These are phyloP conservation scores for Nesidiocoris tenuis DNA, from an alignment of 2,888 invertebrate genomes.

Conservation along the genomic window DNA sequence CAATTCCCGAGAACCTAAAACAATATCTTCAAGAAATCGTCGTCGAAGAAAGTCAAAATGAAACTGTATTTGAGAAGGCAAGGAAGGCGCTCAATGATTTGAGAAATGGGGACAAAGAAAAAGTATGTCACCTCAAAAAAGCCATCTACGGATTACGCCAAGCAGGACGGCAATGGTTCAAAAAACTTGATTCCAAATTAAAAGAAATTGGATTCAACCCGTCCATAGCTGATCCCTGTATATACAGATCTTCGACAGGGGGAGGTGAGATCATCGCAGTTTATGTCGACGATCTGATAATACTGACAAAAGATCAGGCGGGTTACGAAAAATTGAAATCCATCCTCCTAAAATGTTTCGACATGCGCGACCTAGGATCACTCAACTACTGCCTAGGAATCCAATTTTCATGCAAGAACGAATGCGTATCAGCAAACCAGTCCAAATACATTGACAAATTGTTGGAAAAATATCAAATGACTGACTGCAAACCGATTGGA, in stretches of 20 bases:
- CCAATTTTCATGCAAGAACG: not conserved
- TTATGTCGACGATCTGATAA: not conserved
- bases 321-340: not conserved
- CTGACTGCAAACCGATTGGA: conserved; percentile 15
- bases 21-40: conserved; percentile 28
- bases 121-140: conserved; percentile 46
- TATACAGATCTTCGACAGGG: not conserved
- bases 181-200: not conserved
- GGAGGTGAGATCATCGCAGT: not conserved
- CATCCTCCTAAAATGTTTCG: not conserved
- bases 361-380: conserved; percentile 5
- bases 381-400: conserved; percentile 10
- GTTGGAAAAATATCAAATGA: conserved; percentile 32
- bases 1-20: conserved; percentile 18
- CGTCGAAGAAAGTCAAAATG: conserved; percentile 7
- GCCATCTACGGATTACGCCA: conserved; percentile 47
- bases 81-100: conserved; percentile 6
- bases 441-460: too few relatives aligned
- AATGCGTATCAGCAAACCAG: not conserved
- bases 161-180: conserved; percentile 16
- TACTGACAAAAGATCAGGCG: not conserved
- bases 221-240: conserved; percentile 9
- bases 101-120: not conserved
- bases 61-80: not conserved
- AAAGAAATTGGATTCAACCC: not conserved